Evolutionary conservation across 2,888 invertebrate species (phyloP), one percentile per base, ranked within the genome.

Genomic region (Eurytoma adleriae): DNA sequence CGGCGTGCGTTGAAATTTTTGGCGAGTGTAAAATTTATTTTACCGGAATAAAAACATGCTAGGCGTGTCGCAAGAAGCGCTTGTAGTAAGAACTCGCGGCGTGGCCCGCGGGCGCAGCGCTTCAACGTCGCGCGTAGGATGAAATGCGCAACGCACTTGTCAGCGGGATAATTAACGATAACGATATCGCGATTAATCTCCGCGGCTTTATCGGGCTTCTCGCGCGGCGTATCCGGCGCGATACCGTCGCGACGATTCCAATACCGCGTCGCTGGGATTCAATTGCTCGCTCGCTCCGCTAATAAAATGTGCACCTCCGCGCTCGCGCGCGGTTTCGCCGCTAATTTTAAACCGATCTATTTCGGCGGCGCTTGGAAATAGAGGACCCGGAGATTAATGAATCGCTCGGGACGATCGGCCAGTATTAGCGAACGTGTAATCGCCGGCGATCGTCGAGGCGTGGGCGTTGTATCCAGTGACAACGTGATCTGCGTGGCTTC

Each of bases 121-220:
- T 61, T 16, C 0, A 5, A 13, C 0, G 27, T 2, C 30, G 30
- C 4, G 30, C 30, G 30, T 30, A 30, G 30, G 30, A 10, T 3
- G 27, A 61, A 3, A 10, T 5, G 18, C 10, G 20, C 14, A 57
- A 56, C n/a, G n/a, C 18, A 57, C n/a, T 48, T 48, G 16, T 59
- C 24, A 10, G 14, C 7, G 7, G 10, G 48, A 70, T 48, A 48
- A 70, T 70, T 48, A 70, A 70, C 57, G 54, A 48, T 30, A 4
- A 13, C 59, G 52, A 61, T 71, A 67, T 67, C n/a, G 56, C 24
- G 61, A 75, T 75, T 61, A 75, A 68, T 68, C 61, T 68, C 24
- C 40, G 27, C 40, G 27, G 59, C 75, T 68, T 24, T 75, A 75
- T 68, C 68, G 59, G 18, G 20, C 30, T 61, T 75, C 66, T 20